Evolutionary conservation across 2,888 invertebrate genomes (phyloP).

Genomic region (Mimumesa dahlbomi): DNA sequence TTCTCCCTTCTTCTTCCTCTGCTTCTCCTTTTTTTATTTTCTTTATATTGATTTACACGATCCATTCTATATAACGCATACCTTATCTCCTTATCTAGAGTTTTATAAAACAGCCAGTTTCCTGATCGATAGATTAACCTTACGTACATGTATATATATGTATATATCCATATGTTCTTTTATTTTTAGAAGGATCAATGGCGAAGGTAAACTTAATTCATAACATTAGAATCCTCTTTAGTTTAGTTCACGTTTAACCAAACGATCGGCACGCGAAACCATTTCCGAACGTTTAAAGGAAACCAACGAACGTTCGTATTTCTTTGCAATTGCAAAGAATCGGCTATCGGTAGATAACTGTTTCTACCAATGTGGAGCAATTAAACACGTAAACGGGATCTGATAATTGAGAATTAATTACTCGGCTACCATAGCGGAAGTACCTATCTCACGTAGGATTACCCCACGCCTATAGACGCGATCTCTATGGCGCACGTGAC

Average conservation of each 20-base stretch:
- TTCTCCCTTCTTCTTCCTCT: no score
- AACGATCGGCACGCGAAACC: no score
- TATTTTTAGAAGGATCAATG: neutral
- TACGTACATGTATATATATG: no score
- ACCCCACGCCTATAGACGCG: neutral
- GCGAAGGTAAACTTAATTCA: neutral
- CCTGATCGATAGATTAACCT: slow-evolving; percentile 37
- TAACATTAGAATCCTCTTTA: neutral
- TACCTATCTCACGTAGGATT: neutral
- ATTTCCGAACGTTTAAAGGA: no score
- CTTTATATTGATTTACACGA: slow-evolving; percentile 23
- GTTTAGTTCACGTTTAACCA: no score
- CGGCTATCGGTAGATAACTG: slow-evolving; percentile 23
- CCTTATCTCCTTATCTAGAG: slow-evolving; percentile 42
- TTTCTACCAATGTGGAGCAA: slow-evolving; percentile 50
- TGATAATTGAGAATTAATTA: slow-evolving; percentile 46
- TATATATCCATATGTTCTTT: neutral
- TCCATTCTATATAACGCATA: slow-evolving; percentile 32
- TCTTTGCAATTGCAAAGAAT: slow-evolving; percentile 3
- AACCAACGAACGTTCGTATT: slow-evolving; percentile 3
- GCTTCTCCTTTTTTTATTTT: neutral
- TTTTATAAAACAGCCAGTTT: slow-evolving; percentile 33
- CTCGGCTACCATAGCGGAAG: slow-evolving; percentile 22
- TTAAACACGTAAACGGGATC: slow-evolving; percentile 43
- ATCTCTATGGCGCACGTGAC: slow-evolving; percentile 8